Conservation (phyloP, 1,140 invertebrate species). For the Cheumatopsyche charites region DNA sequence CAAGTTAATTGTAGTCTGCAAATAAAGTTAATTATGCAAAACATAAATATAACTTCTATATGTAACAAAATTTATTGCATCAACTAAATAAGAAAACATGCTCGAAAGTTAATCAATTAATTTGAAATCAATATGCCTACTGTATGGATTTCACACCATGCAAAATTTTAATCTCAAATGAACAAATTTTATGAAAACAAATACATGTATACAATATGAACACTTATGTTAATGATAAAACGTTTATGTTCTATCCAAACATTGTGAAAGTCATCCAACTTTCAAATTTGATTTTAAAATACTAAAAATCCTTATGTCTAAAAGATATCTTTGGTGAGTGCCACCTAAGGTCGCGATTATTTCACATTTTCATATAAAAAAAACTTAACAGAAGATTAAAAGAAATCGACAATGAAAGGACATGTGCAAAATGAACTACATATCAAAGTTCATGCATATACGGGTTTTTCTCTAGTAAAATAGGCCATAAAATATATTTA, state of each 20-base stretch:
- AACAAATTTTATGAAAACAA: too few relatives aligned
- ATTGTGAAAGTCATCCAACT: background rate
- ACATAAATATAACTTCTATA: too few relatives aligned
- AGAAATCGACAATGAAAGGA: background rate
- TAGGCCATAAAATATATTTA: conserved; percentile 40
- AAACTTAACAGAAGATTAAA: conserved; percentile 1
- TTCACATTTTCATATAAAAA: conserved; percentile 4
- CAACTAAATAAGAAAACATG: too few relatives aligned
- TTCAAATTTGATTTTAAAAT: background rate
- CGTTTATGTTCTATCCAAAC: background rate
- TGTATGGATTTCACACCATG: background rate
- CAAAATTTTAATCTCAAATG: background rate
- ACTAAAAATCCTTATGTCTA: conserved; percentile 31
- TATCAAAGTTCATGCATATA: background rate
- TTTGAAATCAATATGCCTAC: too few relatives aligned
- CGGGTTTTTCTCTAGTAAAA: background rate
- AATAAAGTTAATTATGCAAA: too few relatives aligned
- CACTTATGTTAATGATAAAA: conserved; percentile 2
- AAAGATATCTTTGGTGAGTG: conserved; percentile 41
- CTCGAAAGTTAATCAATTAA: too few relatives aligned
- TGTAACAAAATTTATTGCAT: too few relatives aligned
- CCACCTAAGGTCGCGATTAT: conserved; percentile 36
- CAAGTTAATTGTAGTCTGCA: too few relatives aligned
- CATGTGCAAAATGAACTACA: background rate
- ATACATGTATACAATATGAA: too few relatives aligned